Conservation (phyloP, 2,113 vertebrate genomes). For the Vulpes ferrilata region DNA sequence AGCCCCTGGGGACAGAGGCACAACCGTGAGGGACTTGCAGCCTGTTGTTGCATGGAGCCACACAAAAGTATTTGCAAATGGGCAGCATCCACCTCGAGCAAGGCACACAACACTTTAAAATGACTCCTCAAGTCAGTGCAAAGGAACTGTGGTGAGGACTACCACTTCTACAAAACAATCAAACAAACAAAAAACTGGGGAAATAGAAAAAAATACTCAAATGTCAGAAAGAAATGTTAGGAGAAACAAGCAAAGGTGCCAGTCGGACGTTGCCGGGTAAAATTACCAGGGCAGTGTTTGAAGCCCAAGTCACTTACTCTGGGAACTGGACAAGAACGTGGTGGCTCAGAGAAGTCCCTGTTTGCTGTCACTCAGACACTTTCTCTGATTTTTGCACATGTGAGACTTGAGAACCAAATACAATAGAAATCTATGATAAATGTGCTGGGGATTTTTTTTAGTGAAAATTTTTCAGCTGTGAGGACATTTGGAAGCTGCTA, state of each 20-base stretch:
- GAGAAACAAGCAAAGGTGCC: neutral
- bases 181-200: neutral
- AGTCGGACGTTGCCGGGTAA: neutral
- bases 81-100: neutral
- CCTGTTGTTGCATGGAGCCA: neutral
- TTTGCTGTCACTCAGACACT: neutral
- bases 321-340: neutral
- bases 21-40: neutral
- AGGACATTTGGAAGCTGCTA: neutral
- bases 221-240: neutral
- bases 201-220: neutral
- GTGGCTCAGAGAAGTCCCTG: neutral
- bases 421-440: neutral
- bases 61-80: neutral
- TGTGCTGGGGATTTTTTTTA: neutral
- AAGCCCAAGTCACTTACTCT: neutral
- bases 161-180: neutral
- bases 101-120: neutral
- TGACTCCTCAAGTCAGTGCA: neutral
- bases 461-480: neutral
- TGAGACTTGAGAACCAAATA: constrained; percentile 5
- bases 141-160: neutral
- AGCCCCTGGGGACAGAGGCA: neutral
- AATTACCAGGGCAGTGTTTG: neutral
- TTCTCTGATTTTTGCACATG: neutral